Evolutionary conservation across 1,140 invertebrate genomes (phyloP), one percentile per base, ranked within the genome.

Genomic region (Drosophila lacteicornis): DNA sequence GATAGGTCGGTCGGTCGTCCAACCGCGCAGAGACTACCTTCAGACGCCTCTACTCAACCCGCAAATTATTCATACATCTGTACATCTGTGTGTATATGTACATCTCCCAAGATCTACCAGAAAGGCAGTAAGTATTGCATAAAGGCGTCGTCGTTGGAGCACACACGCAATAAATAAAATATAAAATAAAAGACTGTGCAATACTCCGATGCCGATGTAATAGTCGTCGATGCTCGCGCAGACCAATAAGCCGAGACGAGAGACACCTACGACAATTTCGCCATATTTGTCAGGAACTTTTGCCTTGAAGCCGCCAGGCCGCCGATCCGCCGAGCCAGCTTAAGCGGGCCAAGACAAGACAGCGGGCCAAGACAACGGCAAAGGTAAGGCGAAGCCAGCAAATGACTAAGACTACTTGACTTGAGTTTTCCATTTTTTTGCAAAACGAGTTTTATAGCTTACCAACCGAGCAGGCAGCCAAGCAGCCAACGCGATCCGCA

Each of bases 251-350:
- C 45, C 50, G 60, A 80, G 53, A 56, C 53, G 38, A 40, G 70
- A 80, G 70, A 80, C 84, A 70, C 83, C 83, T 88, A 87, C 83
- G 80, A 83, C 65, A 78, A 66, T 80, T 77, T 88, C 57, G 80
- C 83, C 80, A 88, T 87, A 87, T 87, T 87, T 83, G 84, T 83
- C 80, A 75, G 66, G 46, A 49, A 43, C 22, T 42, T 27, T 87
- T 47, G 80, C 80, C 83, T 87, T 87, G 83, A 60, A 71, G 61
- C 62, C 33, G 33, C n/a, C n/a, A n/a, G n/a, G n/a, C n/a, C n/a
- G n/a, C n/a, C n/a, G n/a, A n/a, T n/a, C 62, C 33, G 33, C 12
- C 47, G 1, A n/a, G 47, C 60, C 62, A 62, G 62, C 42, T 65
- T 22, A 33, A 62, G 62, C 30, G 13, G 36, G 33, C 51, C 51